Conservation (phyloP, 2,113 vertebrate genomes). For the Protobothrops flavoviridis region DNA sequence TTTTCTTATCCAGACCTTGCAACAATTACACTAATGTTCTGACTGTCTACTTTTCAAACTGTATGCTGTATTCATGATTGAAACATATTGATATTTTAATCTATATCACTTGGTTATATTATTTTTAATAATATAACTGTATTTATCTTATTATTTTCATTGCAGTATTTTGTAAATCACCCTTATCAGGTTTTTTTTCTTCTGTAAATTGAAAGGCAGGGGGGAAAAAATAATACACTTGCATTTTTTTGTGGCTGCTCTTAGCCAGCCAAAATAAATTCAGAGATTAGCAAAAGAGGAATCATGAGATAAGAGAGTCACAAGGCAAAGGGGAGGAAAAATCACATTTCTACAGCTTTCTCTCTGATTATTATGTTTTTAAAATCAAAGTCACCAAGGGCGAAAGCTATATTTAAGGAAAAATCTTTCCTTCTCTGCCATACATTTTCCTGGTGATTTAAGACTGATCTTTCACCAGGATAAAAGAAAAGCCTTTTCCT, state of each 20-base stretch:
- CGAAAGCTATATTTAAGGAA: background rate
- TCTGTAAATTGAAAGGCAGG: background rate
- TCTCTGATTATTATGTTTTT: slow-evolving; percentile 14
- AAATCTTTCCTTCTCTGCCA: slow-evolving; percentile 7
- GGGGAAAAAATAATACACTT: background rate
- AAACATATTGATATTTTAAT: too few relatives aligned
- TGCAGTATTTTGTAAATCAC: background rate
- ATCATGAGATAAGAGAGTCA: background rate
- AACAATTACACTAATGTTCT: background rate
- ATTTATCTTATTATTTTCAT: background rate
- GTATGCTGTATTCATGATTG: background rate
- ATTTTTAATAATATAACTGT: background rate
- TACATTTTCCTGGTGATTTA: background rate
- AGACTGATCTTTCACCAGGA: slow-evolving; percentile 5
- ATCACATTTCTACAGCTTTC: background rate
- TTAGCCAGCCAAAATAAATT: slow-evolving; percentile 9
- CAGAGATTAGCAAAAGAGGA: background rate
- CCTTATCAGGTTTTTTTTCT: too few relatives aligned
- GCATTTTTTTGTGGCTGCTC: background rate
- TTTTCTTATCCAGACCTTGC: background rate
- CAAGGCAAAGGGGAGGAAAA: background rate
- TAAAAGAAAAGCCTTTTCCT: background rate
- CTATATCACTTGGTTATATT: background rate
- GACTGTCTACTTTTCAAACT: background rate
- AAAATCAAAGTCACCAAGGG: background rate